These are phyloP conservation scores for Dolichoris vasculosae DNA, from an alignment of 1,140 invertebrate genomes.

Conservation along the genomic window DNA sequence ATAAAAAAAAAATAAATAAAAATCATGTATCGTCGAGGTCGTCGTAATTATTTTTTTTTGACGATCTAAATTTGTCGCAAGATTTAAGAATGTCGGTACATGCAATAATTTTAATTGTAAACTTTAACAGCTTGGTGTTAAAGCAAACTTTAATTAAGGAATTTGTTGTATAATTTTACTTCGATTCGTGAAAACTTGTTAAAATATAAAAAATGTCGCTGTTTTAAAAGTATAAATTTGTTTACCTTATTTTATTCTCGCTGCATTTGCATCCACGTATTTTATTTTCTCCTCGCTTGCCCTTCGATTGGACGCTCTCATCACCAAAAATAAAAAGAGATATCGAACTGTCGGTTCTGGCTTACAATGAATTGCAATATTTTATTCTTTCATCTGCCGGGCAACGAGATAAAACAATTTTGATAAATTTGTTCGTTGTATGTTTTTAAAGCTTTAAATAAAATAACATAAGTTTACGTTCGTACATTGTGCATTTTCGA, in stretches of 20 bases:
- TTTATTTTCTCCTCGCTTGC: neutral
- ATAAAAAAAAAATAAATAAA: too few relatives aligned
- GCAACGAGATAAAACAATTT: slow-evolving; percentile 10
- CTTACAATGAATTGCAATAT: slow-evolving; percentile 20
- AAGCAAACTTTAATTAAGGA: too few relatives aligned
- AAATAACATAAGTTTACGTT: neutral
- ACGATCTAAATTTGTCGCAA: too few relatives aligned
- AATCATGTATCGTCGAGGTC: too few relatives aligned
- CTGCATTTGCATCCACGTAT: neutral
- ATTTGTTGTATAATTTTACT: too few relatives aligned
- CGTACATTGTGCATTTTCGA: too few relatives aligned
- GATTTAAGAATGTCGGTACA: too few relatives aligned
- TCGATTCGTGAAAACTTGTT: neutral
- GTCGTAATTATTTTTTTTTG: too few relatives aligned
- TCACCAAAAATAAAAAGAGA: slow-evolving; percentile 1
- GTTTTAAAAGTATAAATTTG: neutral
- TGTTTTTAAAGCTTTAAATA: neutral
- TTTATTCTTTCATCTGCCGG: slow-evolving; percentile 9
- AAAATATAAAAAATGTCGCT: too few relatives aligned
- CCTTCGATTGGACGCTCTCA: neutral
- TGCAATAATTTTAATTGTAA: too few relatives aligned
- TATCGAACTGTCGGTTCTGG: neutral
- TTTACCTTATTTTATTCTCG: neutral
- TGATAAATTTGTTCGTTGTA: neutral
- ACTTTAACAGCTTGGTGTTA: too few relatives aligned